A percentile compares a stretch with the other conserved stretches of the same genome.
Evolutionary conservation across 2,797 vertebrate genomes (phyloP).

Genomic region (Heterohyrax brucei): DNA sequence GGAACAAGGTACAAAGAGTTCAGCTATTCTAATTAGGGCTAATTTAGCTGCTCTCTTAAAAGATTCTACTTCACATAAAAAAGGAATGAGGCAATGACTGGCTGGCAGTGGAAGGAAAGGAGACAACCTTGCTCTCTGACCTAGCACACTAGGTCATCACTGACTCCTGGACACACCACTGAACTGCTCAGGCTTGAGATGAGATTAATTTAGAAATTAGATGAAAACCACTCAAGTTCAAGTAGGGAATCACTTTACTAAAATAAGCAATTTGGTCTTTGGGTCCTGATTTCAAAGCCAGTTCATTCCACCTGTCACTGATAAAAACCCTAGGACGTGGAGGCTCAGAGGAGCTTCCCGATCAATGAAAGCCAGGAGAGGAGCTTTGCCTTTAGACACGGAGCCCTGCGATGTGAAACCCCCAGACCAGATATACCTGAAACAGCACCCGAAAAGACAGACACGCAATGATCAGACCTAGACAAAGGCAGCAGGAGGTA

Average conservation of each 20-base stretch:
- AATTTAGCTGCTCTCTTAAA: neutral
- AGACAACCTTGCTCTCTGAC: neutral
- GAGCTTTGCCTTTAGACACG: neutral
- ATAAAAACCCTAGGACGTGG: neutral
- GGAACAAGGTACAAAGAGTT: neutral
- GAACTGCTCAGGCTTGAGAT: neutral
- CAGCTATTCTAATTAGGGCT: neutral
- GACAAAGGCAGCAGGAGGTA: neutral
- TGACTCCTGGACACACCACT: neutral
- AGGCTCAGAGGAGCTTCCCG: neutral
- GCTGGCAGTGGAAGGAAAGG: neutral
- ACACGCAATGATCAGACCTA: neutral
- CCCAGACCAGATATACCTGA: neutral
- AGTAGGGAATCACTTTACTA: neutral
- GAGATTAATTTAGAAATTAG: neutral
- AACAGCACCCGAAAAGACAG: neutral
- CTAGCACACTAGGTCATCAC: neutral
- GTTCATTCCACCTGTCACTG: neutral
- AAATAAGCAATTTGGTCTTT: neutral
- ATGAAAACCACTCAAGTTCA: neutral
- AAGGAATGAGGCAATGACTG: neutral
- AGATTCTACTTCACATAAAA: neutral
- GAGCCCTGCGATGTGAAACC: no score
- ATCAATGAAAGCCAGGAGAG: neutral
- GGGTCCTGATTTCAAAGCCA: neutral